A percentile compares a stretch with the other conserved stretches of the same genome.
Conservation (phyloP, 2,797 vertebrate species). For the Graptemys geographica region DNA sequence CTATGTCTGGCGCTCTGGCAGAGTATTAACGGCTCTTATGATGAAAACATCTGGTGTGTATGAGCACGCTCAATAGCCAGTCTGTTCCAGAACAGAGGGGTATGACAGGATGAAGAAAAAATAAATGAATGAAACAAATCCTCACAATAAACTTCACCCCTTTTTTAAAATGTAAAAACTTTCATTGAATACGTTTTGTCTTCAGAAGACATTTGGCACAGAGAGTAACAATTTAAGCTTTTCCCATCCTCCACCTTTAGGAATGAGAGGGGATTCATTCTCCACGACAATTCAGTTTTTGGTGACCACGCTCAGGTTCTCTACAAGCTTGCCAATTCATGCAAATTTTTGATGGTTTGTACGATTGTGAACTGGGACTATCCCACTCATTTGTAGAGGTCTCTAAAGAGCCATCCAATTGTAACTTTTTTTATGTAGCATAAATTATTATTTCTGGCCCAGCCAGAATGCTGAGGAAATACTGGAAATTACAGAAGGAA, state of each 20-base stretch:
- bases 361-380: background rate
- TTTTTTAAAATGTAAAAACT: no score
- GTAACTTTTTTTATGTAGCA: background rate
- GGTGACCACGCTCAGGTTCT: background rate
- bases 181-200: background rate
- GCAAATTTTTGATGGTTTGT: background rate
- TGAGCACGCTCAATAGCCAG: no score
- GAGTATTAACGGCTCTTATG: no score
- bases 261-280: background rate
- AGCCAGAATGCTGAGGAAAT: background rate
- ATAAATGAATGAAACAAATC: no score
- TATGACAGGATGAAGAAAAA: no score
- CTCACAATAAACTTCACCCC: no score
- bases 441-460: background rate
- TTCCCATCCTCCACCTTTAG: background rate
- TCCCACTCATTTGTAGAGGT: fast-evolving
- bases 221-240: background rate
- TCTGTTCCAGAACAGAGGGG: no score
- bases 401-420: background rate
- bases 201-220: background rate
- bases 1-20: no score
- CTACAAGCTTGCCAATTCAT: background rate
- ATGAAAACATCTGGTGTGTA: no score
- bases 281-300: background rate
- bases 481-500: background rate